phyloP scores from a whole-genome alignment of 2,888 invertebrate species.

The Cephus nigrinus region DNA sequence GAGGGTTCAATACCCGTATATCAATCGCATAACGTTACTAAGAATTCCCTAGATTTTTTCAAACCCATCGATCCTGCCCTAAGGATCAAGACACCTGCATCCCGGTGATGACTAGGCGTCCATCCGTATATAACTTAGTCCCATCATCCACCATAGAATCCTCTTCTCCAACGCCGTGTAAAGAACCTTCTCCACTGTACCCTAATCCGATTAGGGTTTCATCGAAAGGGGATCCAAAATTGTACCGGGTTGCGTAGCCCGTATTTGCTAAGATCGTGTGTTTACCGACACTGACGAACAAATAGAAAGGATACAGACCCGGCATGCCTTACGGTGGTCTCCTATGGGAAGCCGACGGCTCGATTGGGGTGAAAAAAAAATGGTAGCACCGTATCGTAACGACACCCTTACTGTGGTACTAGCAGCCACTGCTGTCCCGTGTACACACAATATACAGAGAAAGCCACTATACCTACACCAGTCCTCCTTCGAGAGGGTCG shows the following conservation, averaged over 20 bases:
- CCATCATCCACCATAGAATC: neutral
- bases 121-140: neutral
- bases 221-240: conserved; percentile 20
- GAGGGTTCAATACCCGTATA: neutral
- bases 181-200: neutral
- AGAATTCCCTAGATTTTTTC: neutral
- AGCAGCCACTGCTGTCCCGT: neutral
- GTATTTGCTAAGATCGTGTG: neutral
- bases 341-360: neutral
- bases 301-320: neutral
- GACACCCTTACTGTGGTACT: neutral
- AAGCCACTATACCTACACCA: neutral
- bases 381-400: neutral
- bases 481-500: neutral
- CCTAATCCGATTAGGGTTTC: conserved; percentile 37
- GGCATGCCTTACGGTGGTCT: neutral
- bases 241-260: neutral
- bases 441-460: neutral
- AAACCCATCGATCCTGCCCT: neutral
- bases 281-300: neutral
- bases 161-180: neutral
- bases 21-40: neutral
- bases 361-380: neutral
- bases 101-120: neutral
- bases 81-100: neutral